A percentile compares a stretch with the other conserved stretches of the same genome.
Evolutionary conservation across 2,888 invertebrate genomes (phyloP).

Genomic region (Digitonthophagus gazella): DNA sequence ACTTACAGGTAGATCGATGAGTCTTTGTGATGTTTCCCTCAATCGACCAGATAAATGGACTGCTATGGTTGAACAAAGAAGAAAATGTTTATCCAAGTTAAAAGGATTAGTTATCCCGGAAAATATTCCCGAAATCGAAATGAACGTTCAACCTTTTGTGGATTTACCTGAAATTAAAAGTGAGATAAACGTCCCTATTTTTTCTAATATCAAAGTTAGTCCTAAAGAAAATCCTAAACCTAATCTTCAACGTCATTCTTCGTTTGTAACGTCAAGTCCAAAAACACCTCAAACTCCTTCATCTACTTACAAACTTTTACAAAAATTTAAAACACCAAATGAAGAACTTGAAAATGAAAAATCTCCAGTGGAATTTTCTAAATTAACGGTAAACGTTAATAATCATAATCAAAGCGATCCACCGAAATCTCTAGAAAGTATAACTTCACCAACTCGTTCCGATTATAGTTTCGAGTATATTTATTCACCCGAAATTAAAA

Average conservation of each 20-base stretch:
- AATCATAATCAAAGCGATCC: conserved; percentile 43
- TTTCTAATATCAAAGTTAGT: neutral
- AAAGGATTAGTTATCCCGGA: conserved; percentile 89
- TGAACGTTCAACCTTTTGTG: conserved; percentile 65
- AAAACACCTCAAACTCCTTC: conserved; percentile 23
- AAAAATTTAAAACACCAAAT: neutral
- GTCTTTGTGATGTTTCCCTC: conserved; percentile 51
- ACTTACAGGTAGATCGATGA: conserved; percentile 54
- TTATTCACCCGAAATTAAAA: conserved; percentile 45
- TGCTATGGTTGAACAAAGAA: conserved; percentile 76
- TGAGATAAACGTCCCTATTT: conserved; percentile 17
- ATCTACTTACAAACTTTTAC: conserved; percentile 21
- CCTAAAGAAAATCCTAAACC: conserved; percentile 7
- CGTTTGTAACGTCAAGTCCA: conserved; percentile 14
- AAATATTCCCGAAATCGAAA: conserved; percentile 54
- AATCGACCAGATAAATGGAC: conserved; percentile 57
- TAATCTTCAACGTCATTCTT: conserved; percentile 20
- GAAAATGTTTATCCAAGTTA: conserved; percentile 78
- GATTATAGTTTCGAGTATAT: conserved; percentile 59
- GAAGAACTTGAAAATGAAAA: neutral
- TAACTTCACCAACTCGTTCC: conserved; percentile 58
- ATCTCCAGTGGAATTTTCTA: conserved; percentile 11
- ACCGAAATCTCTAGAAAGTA: conserved; percentile 59
- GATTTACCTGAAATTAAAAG: conserved; percentile 84
- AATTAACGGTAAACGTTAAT: conserved; percentile 13